Conservation (phyloP, 2,888 invertebrate species). For the Furcula furcula region DNA sequence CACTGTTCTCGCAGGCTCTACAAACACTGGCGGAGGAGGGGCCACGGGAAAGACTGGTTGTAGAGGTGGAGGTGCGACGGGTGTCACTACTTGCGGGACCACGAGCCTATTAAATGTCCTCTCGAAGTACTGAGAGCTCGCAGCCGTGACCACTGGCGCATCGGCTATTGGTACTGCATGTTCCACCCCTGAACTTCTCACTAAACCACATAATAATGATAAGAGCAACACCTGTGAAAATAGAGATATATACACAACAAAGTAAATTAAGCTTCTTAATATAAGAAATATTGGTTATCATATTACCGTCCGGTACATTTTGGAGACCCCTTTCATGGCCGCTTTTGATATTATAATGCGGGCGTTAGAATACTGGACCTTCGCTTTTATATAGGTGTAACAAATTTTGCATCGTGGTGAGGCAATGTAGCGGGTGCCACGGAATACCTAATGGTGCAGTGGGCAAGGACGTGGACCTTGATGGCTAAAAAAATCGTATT, state of each 20-base stretch:
- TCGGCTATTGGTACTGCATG: slow-evolving; percentile 32
- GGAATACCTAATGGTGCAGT: slow-evolving; percentile 78
- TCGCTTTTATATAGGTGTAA: slow-evolving; percentile 80
- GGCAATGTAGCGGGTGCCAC: slow-evolving; percentile 68
- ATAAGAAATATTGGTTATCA: neutral
- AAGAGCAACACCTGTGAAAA: slow-evolving; percentile 54
- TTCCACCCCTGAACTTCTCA: slow-evolving; percentile 51
- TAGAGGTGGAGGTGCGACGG: slow-evolving; percentile 18
- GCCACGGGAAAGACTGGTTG: slow-evolving; percentile 36
- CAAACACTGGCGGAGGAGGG: slow-evolving; percentile 29
- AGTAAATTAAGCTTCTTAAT: neutral
- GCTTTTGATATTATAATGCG: slow-evolving; percentile 70
- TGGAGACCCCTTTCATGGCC: slow-evolving; percentile 52
- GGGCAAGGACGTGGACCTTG: slow-evolving; percentile 76
- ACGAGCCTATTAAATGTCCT: slow-evolving; percentile 82
- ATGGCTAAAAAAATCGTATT: slow-evolving; percentile 77
- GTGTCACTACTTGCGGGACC: slow-evolving; percentile 36
- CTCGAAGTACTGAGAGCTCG: slow-evolving; percentile 86
- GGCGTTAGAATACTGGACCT: slow-evolving; percentile 66
- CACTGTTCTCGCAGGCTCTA: slow-evolving; percentile 19
- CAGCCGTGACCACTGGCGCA: slow-evolving; percentile 83
- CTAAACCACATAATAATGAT: slow-evolving; percentile 44
- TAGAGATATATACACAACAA: slow-evolving; percentile 7
- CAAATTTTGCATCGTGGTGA: slow-evolving; percentile 78
- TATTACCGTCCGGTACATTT: slow-evolving; percentile 62